Conservation (phyloP, 2,888 invertebrate species). For the Neoitamus cyanurus region DNA sequence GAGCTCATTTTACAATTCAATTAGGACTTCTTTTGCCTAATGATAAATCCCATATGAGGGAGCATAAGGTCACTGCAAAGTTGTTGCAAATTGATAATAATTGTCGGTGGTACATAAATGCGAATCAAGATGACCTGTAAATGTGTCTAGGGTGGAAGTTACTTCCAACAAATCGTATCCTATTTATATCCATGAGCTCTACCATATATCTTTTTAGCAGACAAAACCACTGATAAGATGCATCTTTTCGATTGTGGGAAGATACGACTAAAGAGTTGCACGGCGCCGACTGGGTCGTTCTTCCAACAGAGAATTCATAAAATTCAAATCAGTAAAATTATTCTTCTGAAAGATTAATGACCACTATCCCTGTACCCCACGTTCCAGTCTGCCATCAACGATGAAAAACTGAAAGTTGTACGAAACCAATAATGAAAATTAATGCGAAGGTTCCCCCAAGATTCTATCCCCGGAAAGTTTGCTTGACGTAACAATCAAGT, state of each 20-base stretch:
- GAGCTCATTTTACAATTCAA: background rate
- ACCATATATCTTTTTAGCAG: background rate
- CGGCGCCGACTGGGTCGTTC: background rate
- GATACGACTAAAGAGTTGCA: background rate
- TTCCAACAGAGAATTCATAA: background rate
- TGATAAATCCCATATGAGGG: background rate
- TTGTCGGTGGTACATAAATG: background rate
- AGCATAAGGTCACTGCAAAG: background rate
- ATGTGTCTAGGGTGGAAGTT: no score
- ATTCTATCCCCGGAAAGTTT: background rate
- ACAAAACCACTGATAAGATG: background rate
- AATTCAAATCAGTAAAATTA: background rate
- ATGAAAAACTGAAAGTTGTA: background rate
- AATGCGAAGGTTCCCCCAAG: background rate
- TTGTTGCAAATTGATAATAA: background rate
- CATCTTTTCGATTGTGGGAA: background rate
- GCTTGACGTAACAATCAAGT: background rate
- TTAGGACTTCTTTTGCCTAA: background rate
- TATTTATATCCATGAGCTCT: background rate
- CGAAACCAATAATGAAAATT: background rate
- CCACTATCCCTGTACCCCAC: background rate
- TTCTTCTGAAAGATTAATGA: background rate
- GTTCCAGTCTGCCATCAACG: background rate
- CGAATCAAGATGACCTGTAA: no score
- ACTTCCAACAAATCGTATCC: background rate